A percentile compares a stretch with the other conserved stretches of the same genome.
Conservation (phyloP, 2,888 invertebrate genomes). For the Heteromurus nitidus region DNA sequence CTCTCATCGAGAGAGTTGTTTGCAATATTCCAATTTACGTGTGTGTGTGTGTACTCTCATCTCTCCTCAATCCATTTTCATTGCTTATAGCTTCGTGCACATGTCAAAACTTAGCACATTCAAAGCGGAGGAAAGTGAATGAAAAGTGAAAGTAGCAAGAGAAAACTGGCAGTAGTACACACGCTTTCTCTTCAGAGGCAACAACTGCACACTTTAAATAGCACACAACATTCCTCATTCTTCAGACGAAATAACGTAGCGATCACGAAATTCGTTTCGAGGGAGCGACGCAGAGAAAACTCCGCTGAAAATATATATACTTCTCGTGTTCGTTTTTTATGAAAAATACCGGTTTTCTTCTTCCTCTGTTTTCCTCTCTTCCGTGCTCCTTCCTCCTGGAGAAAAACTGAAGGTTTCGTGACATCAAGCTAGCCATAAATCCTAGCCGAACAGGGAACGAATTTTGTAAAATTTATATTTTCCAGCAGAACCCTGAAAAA, state of each 20-base stretch:
- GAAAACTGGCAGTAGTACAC: constrained; percentile 50
- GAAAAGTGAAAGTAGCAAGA: constrained; percentile 58
- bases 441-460: constrained; percentile 40
- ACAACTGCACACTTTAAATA: background rate
- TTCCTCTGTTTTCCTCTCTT: background rate
- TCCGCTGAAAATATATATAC: background rate
- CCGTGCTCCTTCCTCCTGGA: background rate
- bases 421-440: constrained; percentile 59
- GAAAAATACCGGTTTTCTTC: background rate
- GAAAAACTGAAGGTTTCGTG: constrained; percentile 40
- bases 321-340: background rate
- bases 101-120: constrained; percentile 28
- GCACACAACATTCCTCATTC: constrained; percentile 11
- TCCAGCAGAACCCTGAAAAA: background rate
- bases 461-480: constrained; percentile 6
- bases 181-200: constrained; percentile 53
- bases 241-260: background rate
- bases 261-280: background rate
- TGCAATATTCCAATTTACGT: constrained; percentile 19
- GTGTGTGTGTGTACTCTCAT: constrained; percentile 20
- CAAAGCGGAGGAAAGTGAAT: constrained; percentile 41
- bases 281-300: constrained; percentile 8
- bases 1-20: constrained; percentile 56
- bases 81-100: constrained; percentile 30
- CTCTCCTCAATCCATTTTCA: constrained; percentile 30